Base-by-base conservation (phyloP, 2,888 invertebrate genomes). In the Pyrochroa serraticornis region DNA sequence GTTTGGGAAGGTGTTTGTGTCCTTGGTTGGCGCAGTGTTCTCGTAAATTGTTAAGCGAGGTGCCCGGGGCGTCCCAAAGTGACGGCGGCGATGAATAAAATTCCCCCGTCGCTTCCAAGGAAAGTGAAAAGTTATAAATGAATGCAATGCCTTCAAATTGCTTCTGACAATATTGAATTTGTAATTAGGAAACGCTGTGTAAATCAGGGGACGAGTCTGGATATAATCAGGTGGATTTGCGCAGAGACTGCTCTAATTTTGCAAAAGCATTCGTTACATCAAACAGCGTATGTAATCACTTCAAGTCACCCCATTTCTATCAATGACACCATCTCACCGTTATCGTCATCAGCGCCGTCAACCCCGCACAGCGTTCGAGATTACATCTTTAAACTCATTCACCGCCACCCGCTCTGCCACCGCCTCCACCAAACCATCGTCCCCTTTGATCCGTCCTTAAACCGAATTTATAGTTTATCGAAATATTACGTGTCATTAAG, bases 121-220 rank as follows among this genome's bases (percentile, higher is more conserved):
- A 13, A 50, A 43, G 38, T 33, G 35, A 38, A 34, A 41, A 53
- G 33, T 46, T 46, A 33, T 46, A 22, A 53, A 55, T 36, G 43
- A 48, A 43, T 45, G 39, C 45, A 33, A 31, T 43, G 37, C 35
- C 31, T 37, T 34, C 10, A 49, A 50, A 56, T 34, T 56, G 45
- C 56, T 45, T 54, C 41, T 49, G 44, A 58, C 47, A 57, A 60
- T 64, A 64, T 64, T 60, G 64, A 60, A 62, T 64, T 62, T 60
- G 64, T 61, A 64, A 64, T 62, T 62, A 62, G 58, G 58, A 45
- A 50, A 49, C 35, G 57, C 46, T 50, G 56, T 60, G 55, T 53
- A 62, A 62, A 64, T 64, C 55, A 54, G 38, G 46, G 39, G 56
- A 54, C 48, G 48, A 56, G 41, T 53, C 49, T 32, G 51, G 48